Evolutionary conservation across 2,888 invertebrate genomes (phyloP).

Genomic region (Smittia aterrima): DNA sequence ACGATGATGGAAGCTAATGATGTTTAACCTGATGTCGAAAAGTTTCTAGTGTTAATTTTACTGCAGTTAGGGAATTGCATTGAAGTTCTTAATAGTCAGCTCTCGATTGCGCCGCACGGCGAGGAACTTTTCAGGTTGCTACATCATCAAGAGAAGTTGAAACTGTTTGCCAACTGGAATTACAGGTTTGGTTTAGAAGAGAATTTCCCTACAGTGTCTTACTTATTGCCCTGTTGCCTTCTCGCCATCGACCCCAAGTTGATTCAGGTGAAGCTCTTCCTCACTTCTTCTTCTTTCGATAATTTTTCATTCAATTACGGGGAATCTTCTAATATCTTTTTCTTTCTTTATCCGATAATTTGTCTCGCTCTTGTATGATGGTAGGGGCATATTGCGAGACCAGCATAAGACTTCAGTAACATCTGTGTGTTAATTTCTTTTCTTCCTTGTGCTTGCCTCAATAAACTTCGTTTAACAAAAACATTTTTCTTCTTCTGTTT

Average conservation of each 20-base stretch:
- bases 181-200: neutral
- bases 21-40: neutral
- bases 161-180: neutral
- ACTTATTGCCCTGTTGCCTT: neutral
- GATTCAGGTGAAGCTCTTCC: neutral
- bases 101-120: neutral
- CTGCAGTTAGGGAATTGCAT: neutral
- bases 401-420: constrained; percentile 2
- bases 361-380: constrained; percentile 33
- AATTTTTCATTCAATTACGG: constrained; percentile 14
- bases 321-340: neutral
- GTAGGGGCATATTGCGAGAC: neutral
- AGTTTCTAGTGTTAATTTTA: constrained; percentile 1
- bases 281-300: neutral
- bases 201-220: neutral
- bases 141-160: neutral
- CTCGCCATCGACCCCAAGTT: neutral
- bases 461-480: neutral
- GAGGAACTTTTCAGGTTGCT: neutral
- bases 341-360: constrained; percentile 33
- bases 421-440: constrained; percentile 41
- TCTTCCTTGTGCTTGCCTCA: neutral
- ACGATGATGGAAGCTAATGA: neutral
- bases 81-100: neutral
- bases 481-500: neutral